phyloP scores from a whole-genome alignment of 2,797 vertebrate genomes.

The Champsocephalus esox region DNA sequence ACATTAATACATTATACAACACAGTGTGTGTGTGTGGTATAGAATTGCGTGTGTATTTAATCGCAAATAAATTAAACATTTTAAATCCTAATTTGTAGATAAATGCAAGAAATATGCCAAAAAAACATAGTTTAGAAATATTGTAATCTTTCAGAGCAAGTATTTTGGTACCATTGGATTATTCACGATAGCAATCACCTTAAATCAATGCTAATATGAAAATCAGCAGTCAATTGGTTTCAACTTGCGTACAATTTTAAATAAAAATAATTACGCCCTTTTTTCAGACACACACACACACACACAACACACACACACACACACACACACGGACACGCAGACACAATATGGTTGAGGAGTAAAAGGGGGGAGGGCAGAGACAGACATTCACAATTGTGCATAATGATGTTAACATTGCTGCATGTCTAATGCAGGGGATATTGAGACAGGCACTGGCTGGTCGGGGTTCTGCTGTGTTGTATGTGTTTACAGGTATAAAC shows the following conservation, averaged over 20 bases:
- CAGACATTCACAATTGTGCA: slow-evolving; percentile 92
- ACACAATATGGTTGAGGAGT: slow-evolving; percentile 80
- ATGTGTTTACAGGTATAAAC: slow-evolving; percentile 58
- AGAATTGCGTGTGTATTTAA: slow-evolving; percentile 18
- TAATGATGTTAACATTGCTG: slow-evolving; percentile 96
- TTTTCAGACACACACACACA: slow-evolving; percentile 62
- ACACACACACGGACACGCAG: slow-evolving; percentile 59
- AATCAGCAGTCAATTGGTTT: slow-evolving; percentile 75
- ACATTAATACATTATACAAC: slow-evolving; percentile 20
- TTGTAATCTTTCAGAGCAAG: slow-evolving; percentile 9
- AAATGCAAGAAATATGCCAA: slow-evolving; percentile 3
- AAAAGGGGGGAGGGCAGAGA: slow-evolving; percentile 78
- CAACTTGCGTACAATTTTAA: slow-evolving; percentile 80
- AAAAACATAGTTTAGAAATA: background rate
- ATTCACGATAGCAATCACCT: slow-evolving; percentile 18
- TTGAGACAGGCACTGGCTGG: slow-evolving; percentile 77
- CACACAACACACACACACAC: slow-evolving; percentile 44
- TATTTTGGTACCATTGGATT: slow-evolving; percentile 10
- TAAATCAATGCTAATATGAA: slow-evolving; percentile 49
- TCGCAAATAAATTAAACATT: background rate
- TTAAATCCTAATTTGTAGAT: slow-evolving; percentile 23
- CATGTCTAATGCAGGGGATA: slow-evolving; percentile 91
- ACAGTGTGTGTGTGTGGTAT: slow-evolving; percentile 8
- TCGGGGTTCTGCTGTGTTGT: slow-evolving; percentile 63
- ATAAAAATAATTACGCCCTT: slow-evolving; percentile 83